Percentiles rank a stretch among this genome's conserved stretches.
Evolutionary conservation across 2,797 vertebrate genomes (phyloP).

Genomic region (Bothrops alternatus): DNA sequence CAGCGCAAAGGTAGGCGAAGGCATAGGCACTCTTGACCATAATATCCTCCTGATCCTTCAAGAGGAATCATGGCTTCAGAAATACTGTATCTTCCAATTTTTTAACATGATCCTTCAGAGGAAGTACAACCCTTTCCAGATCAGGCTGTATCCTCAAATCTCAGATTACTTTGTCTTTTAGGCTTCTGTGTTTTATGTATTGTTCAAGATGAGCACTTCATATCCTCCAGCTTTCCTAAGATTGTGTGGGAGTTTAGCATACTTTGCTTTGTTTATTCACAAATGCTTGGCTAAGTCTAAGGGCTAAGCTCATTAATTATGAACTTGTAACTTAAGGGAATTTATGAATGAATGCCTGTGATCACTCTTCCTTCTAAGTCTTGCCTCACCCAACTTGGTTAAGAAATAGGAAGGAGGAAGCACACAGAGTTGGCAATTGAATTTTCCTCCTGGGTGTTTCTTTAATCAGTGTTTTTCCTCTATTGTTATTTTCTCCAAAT

Average conservation of each 20-base stretch:
- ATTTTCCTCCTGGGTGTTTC: slow-evolving; percentile 46
- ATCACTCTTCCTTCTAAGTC: slow-evolving; percentile 21
- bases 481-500: slow-evolving; percentile 49
- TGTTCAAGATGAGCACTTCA: slow-evolving; percentile 16
- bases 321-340: slow-evolving; percentile 33
- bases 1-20: neutral
- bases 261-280: neutral
- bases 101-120: neutral
- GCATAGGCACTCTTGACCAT: neutral
- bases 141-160: neutral
- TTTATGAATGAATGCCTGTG: slow-evolving; percentile 57
- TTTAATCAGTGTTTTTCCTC: slow-evolving; percentile 58
- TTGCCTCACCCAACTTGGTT: neutral
- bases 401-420: slow-evolving; percentile 30
- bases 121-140: neutral
- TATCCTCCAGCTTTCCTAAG: neutral
- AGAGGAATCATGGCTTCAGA: neutral
- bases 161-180: neutral
- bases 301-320: slow-evolving; percentile 26
- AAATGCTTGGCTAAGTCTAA: slow-evolving; percentile 36
- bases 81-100: neutral
- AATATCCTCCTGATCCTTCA: neutral
- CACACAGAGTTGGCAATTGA: slow-evolving; percentile 40
- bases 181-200: neutral
- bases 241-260: neutral